Conservation (phyloP, 2,888 invertebrate species). For the Euplagia quadripunctaria region DNA sequence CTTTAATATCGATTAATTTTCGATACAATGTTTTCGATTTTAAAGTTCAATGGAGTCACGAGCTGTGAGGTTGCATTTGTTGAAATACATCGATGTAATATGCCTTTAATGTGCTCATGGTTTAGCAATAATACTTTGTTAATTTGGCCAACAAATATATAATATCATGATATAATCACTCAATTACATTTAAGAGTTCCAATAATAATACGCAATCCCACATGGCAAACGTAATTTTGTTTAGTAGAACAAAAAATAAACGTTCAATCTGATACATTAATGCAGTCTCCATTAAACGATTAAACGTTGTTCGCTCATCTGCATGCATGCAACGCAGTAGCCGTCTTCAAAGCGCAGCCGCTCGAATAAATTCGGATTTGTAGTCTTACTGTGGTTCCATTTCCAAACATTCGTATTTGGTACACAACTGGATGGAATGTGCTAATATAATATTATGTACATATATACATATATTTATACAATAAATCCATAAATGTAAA, state of each 20-base stretch:
- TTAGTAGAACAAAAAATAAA: conserved; percentile 65
- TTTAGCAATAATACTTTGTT: conserved; percentile 40
- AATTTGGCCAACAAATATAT: no score
- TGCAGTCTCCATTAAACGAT: conserved; percentile 82
- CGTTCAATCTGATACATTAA: conserved; percentile 79
- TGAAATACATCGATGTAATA: conserved; percentile 54
- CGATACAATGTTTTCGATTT: conserved; percentile 67
- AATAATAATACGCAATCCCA: conserved; percentile 36
- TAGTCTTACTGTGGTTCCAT: conserved; percentile 55
- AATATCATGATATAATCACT: background rate
- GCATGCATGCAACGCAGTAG: conserved; percentile 76
- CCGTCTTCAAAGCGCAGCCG: conserved; percentile 78
- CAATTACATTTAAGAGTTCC: background rate
- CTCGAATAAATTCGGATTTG: conserved; percentile 78
- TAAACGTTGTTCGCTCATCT: conserved; percentile 81
- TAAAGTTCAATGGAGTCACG: conserved; percentile 64
- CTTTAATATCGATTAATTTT: conserved; percentile 71
- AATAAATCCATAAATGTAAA: background rate
- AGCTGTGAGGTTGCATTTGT: conserved; percentile 58
- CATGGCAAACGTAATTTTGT: conserved; percentile 54
- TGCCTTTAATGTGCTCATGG: conserved; percentile 52
- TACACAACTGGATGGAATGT: conserved; percentile 38
- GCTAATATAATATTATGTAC: conserved; percentile 26
- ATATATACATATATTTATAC: conserved; percentile 20
- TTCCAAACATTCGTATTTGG: conserved; percentile 58